A percentile compares a stretch with the other conserved stretches of the same genome.
These are phyloP conservation scores for Catamblyrhynchus diadema DNA, from an alignment of 2,797 vertebrate species.

Conservation along the genomic window DNA sequence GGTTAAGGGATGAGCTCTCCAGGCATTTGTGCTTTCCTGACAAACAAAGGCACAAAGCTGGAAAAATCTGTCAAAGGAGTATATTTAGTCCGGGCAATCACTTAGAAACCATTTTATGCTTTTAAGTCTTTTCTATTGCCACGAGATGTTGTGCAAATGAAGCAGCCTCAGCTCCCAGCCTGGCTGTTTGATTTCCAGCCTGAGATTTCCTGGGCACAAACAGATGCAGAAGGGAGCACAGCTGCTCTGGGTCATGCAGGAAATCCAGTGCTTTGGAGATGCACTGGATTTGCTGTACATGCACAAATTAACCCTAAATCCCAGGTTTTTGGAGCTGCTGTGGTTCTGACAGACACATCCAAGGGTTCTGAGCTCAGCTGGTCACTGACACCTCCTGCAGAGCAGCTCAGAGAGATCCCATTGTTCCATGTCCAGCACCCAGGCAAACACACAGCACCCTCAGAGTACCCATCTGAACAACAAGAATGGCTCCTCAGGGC, in stretches of 20 bases:
- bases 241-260: not conserved
- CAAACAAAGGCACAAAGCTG: not conserved
- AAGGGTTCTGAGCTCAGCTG: not conserved
- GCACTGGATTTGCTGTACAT: not conserved
- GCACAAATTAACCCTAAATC: not conserved
- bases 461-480: not conserved
- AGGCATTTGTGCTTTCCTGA: not conserved
- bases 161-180: not conserved
- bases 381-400: not conserved
- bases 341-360: not conserved
- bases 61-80: not conserved
- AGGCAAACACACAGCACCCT: not conserved
- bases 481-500: not conserved
- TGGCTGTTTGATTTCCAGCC: not conserved
- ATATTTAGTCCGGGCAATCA: not conserved
- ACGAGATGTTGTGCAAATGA: not conserved
- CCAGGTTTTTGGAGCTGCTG: not conserved
- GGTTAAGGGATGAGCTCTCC: not conserved
- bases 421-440: not conserved
- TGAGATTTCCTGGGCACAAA: not conserved
- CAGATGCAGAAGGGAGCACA: not conserved
- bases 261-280: not conserved
- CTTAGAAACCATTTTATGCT: not conserved
- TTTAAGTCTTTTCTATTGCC: not conserved
- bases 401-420: not conserved